These are phyloP conservation scores for Ctenicera cuprea DNA, from an alignment of 2,888 invertebrate genomes.

Conservation along the genomic window DNA sequence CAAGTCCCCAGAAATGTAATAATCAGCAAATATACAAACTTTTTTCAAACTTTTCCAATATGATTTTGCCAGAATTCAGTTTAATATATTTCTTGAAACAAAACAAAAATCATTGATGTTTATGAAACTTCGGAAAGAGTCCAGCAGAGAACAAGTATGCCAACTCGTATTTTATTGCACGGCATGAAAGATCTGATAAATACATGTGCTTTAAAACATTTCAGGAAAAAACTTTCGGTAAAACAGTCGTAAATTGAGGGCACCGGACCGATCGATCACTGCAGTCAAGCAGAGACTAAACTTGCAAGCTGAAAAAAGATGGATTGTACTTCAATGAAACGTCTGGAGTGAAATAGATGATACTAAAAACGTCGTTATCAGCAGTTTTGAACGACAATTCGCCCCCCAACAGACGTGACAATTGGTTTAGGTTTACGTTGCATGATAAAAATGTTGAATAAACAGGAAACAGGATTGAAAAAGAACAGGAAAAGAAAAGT, in stretches of 20 bases:
- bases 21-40: too few relatives aligned
- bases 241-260: constrained; percentile 27
- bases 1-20: too few relatives aligned
- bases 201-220: constrained; percentile 13
- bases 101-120: neutral
- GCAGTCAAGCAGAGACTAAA: constrained; percentile 8
- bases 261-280: constrained; percentile 21
- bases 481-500: too few relatives aligned
- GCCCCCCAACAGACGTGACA: neutral
- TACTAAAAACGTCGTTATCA: neutral
- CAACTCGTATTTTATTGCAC: constrained; percentile 9
- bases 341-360: constrained; percentile 5
- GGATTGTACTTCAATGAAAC: constrained; percentile 9
- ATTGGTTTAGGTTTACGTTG: too few relatives aligned
- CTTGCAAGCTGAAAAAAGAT: constrained; percentile 12
- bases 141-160: neutral
- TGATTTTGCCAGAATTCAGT: too few relatives aligned
- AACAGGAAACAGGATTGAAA: too few relatives aligned
- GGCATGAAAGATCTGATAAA: constrained; percentile 15
- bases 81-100: neutral
- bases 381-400: neutral
- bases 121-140: neutral
- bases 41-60: too few relatives aligned
- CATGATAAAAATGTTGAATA: too few relatives aligned
- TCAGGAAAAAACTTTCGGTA: constrained; percentile 16